Evolutionary conservation across 2,113 vertebrate genomes (phyloP).

Genomic region (Craseonycteris thonglongyai): DNA sequence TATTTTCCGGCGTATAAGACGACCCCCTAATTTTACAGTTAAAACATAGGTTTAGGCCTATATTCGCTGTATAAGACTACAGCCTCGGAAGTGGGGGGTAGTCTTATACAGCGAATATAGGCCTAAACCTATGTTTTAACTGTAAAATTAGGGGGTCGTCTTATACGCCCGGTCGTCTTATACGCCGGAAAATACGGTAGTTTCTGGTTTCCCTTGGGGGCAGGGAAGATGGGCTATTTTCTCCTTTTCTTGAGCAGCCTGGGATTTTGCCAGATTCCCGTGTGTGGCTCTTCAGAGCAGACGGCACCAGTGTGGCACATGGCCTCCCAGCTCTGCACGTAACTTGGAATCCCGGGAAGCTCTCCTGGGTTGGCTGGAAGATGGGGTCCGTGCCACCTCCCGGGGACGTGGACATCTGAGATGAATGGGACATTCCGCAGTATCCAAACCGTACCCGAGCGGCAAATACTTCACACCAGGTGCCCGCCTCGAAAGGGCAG

Average conservation of each 20-base stretch:
- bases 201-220: background rate
- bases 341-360: background rate
- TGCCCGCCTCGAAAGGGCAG: background rate
- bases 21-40: too few relatives aligned
- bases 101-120: too few relatives aligned
- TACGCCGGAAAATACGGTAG: too few relatives aligned
- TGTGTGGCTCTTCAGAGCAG: background rate
- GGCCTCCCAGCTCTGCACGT: background rate
- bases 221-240: background rate
- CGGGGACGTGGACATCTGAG: background rate
- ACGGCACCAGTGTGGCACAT: background rate
- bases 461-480: background rate
- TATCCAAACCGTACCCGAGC: too few relatives aligned
- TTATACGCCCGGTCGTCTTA: too few relatives aligned
- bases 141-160: too few relatives aligned
- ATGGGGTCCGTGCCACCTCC: background rate
- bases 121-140: too few relatives aligned
- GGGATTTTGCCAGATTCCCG: background rate
- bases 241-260: background rate
- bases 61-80: too few relatives aligned
- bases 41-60: too few relatives aligned
- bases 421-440: accelerated
- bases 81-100: too few relatives aligned
- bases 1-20: too few relatives aligned
- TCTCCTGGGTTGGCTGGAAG: background rate